A percentile compares a stretch with the other conserved stretches of the same genome.
These are phyloP conservation scores for Aphis craccivora DNA, from an alignment of 1,140 invertebrate genomes.

Conservation along the genomic window DNA sequence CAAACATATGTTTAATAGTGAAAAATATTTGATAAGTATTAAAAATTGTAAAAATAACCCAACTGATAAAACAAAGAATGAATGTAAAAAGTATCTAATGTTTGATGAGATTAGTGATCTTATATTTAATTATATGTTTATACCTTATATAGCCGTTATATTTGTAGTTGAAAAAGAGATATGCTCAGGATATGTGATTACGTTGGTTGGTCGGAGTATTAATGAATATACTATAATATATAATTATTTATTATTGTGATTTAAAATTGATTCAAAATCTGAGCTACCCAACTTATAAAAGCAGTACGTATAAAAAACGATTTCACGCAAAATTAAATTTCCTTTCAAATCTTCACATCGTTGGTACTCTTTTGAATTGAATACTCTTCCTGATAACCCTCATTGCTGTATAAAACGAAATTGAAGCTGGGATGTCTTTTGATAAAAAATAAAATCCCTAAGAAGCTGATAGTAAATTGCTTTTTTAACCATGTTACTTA, in stretches of 20 bases:
- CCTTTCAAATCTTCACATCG: background rate
- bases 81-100: background rate
- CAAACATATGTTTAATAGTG: background rate
- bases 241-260: background rate
- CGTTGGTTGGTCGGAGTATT: background rate
- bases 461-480: constrained; percentile 17
- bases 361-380: constrained; percentile 31
- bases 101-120: background rate
- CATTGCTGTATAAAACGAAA: background rate
- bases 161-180: background rate
- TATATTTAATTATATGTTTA: background rate
- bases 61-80: background rate
- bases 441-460: constrained; percentile 10
- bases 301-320: background rate
- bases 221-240: background rate
- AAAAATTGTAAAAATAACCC: background rate
- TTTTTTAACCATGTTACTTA: background rate
- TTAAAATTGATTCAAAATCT: background rate
- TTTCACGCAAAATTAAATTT: constrained; percentile 46
- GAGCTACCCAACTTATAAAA: background rate
- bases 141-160: background rate
- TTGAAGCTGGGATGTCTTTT: background rate
- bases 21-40: background rate
- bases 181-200: background rate
- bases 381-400: background rate